Evolutionary conservation across 2,888 invertebrate genomes (phyloP), one percentile per base, ranked within the genome.

Genomic region (Tricholauxania praeusta): DNA sequence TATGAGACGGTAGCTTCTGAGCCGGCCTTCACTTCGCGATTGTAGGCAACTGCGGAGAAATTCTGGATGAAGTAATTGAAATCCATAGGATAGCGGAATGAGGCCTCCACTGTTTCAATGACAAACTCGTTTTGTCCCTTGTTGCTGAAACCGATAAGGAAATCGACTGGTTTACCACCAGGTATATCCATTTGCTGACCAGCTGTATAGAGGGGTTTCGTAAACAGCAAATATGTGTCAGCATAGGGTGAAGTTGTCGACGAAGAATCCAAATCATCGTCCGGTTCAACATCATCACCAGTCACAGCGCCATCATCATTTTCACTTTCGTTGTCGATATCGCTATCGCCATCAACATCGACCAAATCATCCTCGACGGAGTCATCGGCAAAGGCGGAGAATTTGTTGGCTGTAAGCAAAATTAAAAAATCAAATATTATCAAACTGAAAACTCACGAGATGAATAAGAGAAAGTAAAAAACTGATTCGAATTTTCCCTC

Each of bases 61-160:
- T 99, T 99, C 89, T 99, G 98, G 79, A 99, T 97, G 89, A 95
- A 96, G 89, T 96, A 99, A 79, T 94, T 96, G 89, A 96, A 99
- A 88, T 99, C 99, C 94, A 98, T 96, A 12, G 99, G 98, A 86
- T 99, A 99, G 80, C 98, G 93, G 92, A 99, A 98, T 0, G 99
- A 98, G 0, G 98, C 98, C 83, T 99, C 99, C 84, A 99, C 91
- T 8, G 94, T 93, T 85, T 99, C 98, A 28, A 99, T 91, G 32
- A 94, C 88, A 84, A 98, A 98, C 80, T 98, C 96, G 80, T 94
- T 92, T 74, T 93, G 91, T 64, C 98, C 99, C 85, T 96, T 96
- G 90, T 99, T 99, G 71, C 93, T 92, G 89, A 99, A 98, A 28
- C 99, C 98, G 76, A 99, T 96, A 1, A 99, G 89, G 87, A 98